Percentiles rank a stretch among this genome's conserved stretches.
These are phyloP conservation scores for Dicycla oo DNA, from an alignment of 2,888 invertebrate species.

Conservation along the genomic window DNA sequence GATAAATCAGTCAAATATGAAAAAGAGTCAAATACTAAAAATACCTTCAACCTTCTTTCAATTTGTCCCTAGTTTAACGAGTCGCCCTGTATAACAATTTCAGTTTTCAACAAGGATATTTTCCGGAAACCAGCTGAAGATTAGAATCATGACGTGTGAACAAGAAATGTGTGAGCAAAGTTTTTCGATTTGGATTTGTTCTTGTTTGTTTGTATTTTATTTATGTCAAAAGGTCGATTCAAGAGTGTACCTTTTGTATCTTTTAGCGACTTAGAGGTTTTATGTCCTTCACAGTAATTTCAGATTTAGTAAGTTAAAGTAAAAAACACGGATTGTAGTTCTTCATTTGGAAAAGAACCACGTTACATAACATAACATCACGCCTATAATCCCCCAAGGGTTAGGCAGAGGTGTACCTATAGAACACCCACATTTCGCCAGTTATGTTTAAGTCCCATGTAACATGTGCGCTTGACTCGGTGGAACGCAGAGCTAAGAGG, in stretches of 20 bases:
- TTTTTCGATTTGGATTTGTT: conserved; percentile 56
- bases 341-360: not conserved
- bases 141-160: conserved; percentile 53
- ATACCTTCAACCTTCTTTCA: not conserved
- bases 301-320: not conserved
- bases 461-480: too few species aligned
- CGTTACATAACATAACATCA: not conserved
- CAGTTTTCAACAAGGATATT: conserved; percentile 40
- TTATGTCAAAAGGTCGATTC: conserved; percentile 37
- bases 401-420: not conserved
- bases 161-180: conserved; percentile 45
- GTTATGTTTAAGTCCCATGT: not conserved
- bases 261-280: conserved; percentile 19
- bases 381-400: not conserved
- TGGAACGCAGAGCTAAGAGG: too few species aligned
- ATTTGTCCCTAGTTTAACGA: not conserved
- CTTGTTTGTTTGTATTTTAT: conserved; percentile 42
- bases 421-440: not conserved
- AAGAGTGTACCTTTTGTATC: conserved; percentile 25
- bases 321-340: not conserved
- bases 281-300: not conserved
- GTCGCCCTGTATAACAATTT: conserved; percentile 30
- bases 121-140: conserved; percentile 38
- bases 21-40: not conserved
- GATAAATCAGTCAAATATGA: not conserved